Evolutionary conservation across 2,113 vertebrate species (phyloP).

Genomic region (Xiphophorus couchianus): DNA sequence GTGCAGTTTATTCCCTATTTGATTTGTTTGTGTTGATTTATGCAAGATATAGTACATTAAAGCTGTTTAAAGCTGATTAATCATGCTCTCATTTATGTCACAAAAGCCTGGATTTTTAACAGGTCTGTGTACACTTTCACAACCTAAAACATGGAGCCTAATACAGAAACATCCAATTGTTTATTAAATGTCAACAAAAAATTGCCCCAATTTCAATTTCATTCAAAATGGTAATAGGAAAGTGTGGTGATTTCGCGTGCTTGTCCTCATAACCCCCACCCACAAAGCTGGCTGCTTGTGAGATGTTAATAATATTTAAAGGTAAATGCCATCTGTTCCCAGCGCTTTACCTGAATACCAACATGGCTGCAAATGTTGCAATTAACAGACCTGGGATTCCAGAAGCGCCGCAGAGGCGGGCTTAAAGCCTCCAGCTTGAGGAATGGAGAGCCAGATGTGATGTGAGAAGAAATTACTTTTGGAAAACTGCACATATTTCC

Average conservation of each 20-base stretch:
- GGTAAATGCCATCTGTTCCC: conserved; percentile 79
- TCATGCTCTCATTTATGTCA: no score
- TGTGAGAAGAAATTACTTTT: conserved; percentile 61
- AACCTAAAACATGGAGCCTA: neutral
- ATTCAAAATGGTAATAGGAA: conserved; percentile 59
- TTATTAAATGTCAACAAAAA: conserved; percentile 8
- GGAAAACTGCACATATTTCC: conserved; percentile 12
- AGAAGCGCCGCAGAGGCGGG: conserved; percentile 37
- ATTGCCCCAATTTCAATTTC: conserved; percentile 45
- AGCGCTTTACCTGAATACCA: conserved; percentile 58
- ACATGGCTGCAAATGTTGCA: conserved; percentile 63
- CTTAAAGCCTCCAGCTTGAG: conserved; percentile 43
- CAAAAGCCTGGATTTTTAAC: no score
- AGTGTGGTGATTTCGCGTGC: conserved; percentile 57
- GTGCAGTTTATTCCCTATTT: no score
- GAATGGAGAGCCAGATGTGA: conserved; percentile 67
- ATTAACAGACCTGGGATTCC: conserved; percentile 73
- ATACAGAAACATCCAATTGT: neutral
- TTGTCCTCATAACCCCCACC: conserved; percentile 36
- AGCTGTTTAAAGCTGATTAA: neutral
- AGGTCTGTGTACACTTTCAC: neutral
- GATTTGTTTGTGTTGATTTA: no score
- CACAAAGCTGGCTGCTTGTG: conserved; percentile 38
- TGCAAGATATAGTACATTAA: neutral
- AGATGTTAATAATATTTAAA: conserved; percentile 81